A percentile compares a stretch with the other conserved stretches of the same genome.
phyloP scores from a whole-genome alignment of 37 sponge, comb jelly and placozoan genomes.

The Tethya wilhelma region DNA sequence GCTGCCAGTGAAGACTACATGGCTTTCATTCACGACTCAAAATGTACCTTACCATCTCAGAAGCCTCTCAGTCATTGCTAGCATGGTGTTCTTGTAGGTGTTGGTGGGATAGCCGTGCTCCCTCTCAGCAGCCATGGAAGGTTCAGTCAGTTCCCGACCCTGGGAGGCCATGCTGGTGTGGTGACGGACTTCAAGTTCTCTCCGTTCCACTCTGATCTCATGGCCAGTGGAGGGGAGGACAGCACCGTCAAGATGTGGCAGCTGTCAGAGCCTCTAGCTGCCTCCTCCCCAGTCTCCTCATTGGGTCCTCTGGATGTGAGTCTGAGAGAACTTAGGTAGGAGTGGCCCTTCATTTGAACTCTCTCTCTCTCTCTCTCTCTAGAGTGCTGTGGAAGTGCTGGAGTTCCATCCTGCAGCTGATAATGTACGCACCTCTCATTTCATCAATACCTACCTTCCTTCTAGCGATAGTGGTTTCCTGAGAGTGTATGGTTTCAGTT shows the following conservation, averaged over 20 bases:
- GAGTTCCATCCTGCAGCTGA: slow-evolving; percentile 80
- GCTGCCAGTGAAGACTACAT: slow-evolving; percentile 61
- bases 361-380: background rate
- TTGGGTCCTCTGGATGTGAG: background rate
- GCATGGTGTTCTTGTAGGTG: slow-evolving; percentile 28
- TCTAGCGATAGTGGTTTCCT: no score
- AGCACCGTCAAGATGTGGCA: slow-evolving; percentile 78
- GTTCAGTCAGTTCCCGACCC: slow-evolving; percentile 55
- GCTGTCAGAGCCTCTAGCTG: slow-evolving; percentile 37
- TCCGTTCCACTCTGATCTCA: slow-evolving; percentile 74
- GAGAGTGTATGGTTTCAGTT: background rate
- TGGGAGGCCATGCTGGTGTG: slow-evolving; percentile 68
- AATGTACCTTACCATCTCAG: slow-evolving; percentile 4
- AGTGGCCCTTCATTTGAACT: background rate
- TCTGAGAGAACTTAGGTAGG: no score
- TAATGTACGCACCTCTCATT: slow-evolving; percentile 47
- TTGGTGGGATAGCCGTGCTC: slow-evolving; percentile 62
- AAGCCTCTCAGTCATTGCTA: background rate
- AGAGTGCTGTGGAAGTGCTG: background rate
- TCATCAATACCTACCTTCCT: no score
- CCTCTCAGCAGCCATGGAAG: slow-evolving; percentile 63
- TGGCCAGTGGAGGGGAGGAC: slow-evolving; percentile 88
- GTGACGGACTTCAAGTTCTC: slow-evolving; percentile 89
- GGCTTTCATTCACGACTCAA: slow-evolving; percentile 74
- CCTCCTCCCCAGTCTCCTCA: background rate